A percentile compares a stretch with the other conserved stretches of the same genome.
Conservation (phyloP, 2,113 vertebrate species). For the Garra rufa region DNA sequence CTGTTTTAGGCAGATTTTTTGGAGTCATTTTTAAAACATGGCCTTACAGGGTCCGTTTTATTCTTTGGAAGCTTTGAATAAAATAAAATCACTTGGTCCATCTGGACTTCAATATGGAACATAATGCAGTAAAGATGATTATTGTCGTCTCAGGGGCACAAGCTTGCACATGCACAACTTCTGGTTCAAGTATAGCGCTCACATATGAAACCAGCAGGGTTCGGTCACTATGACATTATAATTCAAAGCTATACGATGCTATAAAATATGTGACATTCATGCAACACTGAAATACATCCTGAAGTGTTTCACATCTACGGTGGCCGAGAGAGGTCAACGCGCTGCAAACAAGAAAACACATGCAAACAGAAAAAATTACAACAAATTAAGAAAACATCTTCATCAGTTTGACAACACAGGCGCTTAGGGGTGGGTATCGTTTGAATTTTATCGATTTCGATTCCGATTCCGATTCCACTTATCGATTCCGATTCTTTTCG, state of each 20-base stretch:
- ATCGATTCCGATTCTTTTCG: no score
- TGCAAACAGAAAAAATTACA: no score
- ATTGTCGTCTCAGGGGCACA: constrained; percentile 22
- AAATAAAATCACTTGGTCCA: constrained; percentile 38
- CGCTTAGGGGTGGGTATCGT: no score
- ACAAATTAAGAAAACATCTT: no score
- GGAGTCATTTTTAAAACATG: neutral
- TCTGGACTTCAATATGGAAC: constrained; percentile 41
- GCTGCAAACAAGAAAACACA: no score
- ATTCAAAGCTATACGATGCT: constrained; percentile 16
- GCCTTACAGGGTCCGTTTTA: constrained; percentile 27
- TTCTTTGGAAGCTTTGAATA: constrained; percentile 5
- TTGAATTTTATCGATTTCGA: no score
- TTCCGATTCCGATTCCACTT: no score
- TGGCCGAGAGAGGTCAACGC: no score
- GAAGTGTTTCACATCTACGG: constrained; percentile 21
- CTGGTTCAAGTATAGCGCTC: constrained; percentile 30
- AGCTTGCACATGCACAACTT: constrained; percentile 20
- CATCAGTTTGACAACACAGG: no score
- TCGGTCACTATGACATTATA: neutral
- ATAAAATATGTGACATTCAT: neutral
- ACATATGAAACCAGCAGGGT: constrained; percentile 25
- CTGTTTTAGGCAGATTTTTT: neutral
- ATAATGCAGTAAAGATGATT: neutral
- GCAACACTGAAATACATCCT: neutral